These are phyloP conservation scores for Gonioctena quinquepunctata DNA, from an alignment of 1,140 invertebrate genomes.

Conservation along the genomic window DNA sequence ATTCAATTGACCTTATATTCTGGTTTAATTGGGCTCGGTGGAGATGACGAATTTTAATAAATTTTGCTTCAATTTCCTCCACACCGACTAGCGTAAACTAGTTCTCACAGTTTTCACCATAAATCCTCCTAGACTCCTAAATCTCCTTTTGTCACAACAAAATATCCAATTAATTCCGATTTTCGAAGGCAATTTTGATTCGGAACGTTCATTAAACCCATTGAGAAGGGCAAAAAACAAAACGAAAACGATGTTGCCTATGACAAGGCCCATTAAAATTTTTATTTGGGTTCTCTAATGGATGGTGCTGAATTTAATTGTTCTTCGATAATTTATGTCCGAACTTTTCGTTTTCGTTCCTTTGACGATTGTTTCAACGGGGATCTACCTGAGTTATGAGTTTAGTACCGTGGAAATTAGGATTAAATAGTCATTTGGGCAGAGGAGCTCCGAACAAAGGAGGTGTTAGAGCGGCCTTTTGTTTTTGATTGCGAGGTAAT, in stretches of 20 bases:
- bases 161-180: constrained; percentile 20
- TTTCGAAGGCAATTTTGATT: constrained; percentile 13
- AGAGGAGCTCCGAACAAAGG: neutral
- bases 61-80: neutral
- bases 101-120: neutral
- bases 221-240: neutral
- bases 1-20: too few relatives aligned
- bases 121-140: constrained; percentile 7
- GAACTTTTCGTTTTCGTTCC: constrained; percentile 8
- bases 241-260: constrained; percentile 18
- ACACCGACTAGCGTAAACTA: neutral
- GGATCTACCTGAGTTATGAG: constrained; percentile 9
- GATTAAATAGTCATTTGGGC: constrained; percentile 4
- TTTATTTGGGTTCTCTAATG: constrained; percentile 19
- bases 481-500: neutral
- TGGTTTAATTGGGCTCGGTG: too few relatives aligned
- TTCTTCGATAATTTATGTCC: constrained; percentile 21
- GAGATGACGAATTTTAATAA: too few relatives aligned
- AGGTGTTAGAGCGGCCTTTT: constrained; percentile 2
- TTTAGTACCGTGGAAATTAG: constrained; percentile 8
- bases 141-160: constrained; percentile 14
- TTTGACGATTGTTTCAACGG: constrained; percentile 13
- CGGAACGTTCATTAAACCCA: constrained; percentile 9
- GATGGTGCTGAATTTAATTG: constrained; percentile 21
- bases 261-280: constrained; percentile 19